Base-by-base conservation (phyloP, 2,888 invertebrate genomes). In the Cerastis leucographa region DNA sequence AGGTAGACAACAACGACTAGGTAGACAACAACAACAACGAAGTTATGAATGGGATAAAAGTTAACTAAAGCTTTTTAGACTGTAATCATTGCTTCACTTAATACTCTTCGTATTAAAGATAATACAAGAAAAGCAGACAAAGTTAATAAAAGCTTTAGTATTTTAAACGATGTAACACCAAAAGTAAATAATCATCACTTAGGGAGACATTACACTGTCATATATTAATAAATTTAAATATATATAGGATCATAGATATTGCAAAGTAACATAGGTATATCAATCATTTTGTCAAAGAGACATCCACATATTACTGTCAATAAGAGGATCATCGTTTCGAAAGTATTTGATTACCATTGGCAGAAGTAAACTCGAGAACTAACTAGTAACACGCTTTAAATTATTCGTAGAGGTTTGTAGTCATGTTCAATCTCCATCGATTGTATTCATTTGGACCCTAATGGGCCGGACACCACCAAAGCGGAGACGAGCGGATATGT, bases 61-160 rank as follows among this genome's bases (percentile, higher is more conserved):
- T 22, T 11, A 35, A 9, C 19, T 6, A 2, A 35, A 35, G 25
- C 2, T 4, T 59, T 42, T 77, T 35, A 25, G 12, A 78, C 22
- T 71, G 3, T 71, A 42, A 42, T 29, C 11, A n/a, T 56, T 79
- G 42, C 29, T n/a, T 8, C 29, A 22, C 12, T 1, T 19, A 74
- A 54, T 29, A 29, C 74, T 14, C 49, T 76, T 61, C 12, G 6
- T 46, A 46, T 17, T 74, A 49, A 42, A 73, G 12, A 8, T 54
- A 42, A n/a, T 6, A 6, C 1, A 64, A 35, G 5, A 56, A 40
- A 29, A 56, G 12, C 5, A 35, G 25, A 22, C 8, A 11, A 25
- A 35, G 22, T 35, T 7, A 17, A 12, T 51, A 9, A 49, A 49
- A 51, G 22, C 7, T 44, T 40, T n/a, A 49, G 8, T 51, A 40